Evolutionary conservation across 2,888 invertebrate genomes (phyloP), one percentile per base, ranked within the genome.

Genomic region (Dynastes maya): DNA sequence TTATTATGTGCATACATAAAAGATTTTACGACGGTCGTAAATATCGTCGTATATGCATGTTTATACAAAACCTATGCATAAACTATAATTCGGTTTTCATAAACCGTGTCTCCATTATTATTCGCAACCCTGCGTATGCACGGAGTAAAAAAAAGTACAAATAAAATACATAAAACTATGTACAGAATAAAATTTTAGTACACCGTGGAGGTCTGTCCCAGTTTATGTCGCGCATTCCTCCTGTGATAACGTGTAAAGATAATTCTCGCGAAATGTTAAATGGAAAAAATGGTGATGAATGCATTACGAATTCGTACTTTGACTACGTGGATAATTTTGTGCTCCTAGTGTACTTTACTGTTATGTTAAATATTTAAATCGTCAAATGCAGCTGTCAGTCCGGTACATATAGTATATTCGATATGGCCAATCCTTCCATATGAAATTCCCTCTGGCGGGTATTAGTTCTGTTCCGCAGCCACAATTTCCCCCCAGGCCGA

Each of bases 1-100:
- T 71, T 71, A 70, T 68, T 68, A 68, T 49, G 68, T 74, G 72
- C 61, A 74, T 45, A 53, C 67, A 77, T 77, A 77, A 77, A 77
- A 77, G 58, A 77, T 77, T 77, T 77, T 77, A 77, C 68, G 16
- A 58, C 68, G 51, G 68, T 77, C 72, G 49, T 77, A 77, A 77
- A 77, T 77, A 77, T 77, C 45, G 58, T 29, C 68, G 27, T 68
- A 68, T 77, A 68, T 16, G 61, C 61, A 74, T 61, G 61, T 74
- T 58, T 74, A 74, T 45, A 74, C 49, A 74, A 58, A 40, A 45
- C 61, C 61, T 74, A 61, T 45, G 72, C 61, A 74, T 74, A 74
- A 58, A 74, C 61, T 61, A 29, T 58, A 74, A 74, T 74, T 74
- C 45, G 27, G 72, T 74, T 74, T 74, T 74, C 61, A 74, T 74